phyloP scores from a whole-genome alignment of 2,888 invertebrate genomes.

The Strigamia maritima region DNA sequence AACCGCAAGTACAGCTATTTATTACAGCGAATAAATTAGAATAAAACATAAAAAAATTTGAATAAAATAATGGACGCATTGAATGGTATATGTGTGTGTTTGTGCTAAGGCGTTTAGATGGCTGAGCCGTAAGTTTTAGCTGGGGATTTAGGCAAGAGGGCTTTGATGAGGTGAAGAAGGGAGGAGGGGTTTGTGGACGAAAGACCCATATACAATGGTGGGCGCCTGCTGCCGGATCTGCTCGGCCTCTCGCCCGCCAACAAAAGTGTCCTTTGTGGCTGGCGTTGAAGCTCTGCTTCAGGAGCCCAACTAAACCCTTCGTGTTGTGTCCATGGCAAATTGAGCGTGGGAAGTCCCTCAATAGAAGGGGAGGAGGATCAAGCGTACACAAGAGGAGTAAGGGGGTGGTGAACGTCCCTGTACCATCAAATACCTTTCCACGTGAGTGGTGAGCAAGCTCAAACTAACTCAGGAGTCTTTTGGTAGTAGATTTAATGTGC shows the following conservation, averaged over 20 bases:
- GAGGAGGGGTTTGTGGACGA: conserved; percentile 29
- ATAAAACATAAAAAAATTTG: background rate
- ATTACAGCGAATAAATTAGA: background rate
- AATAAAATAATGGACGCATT: background rate
- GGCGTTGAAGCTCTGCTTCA: conserved; percentile 24
- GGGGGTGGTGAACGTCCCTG: background rate
- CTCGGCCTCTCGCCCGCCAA: conserved; percentile 30
- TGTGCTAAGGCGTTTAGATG: conserved; percentile 7
- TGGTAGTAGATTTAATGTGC: background rate
- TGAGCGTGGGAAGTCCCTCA: conserved; percentile 37
- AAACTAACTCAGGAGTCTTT: background rate
- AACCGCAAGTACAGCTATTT: too few species aligned
- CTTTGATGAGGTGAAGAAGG: background rate
- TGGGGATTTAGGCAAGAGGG: background rate
- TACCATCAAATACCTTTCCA: conserved; percentile 29
- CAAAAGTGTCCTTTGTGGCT: conserved; percentile 34
- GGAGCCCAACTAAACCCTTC: conserved; percentile 32
- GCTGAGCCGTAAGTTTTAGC: background rate
- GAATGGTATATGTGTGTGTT: conserved; percentile 13
- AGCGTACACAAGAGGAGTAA: background rate
- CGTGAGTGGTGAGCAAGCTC: conserved; percentile 26
- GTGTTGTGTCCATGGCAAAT: conserved; percentile 25
- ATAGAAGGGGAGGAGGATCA: conserved; percentile 32
- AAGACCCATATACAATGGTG: conserved; percentile 21
- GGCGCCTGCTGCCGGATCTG: conserved; percentile 32